Base-by-base conservation (phyloP, 1,140 invertebrate species). In the Meloidogyne exigua region DNA sequence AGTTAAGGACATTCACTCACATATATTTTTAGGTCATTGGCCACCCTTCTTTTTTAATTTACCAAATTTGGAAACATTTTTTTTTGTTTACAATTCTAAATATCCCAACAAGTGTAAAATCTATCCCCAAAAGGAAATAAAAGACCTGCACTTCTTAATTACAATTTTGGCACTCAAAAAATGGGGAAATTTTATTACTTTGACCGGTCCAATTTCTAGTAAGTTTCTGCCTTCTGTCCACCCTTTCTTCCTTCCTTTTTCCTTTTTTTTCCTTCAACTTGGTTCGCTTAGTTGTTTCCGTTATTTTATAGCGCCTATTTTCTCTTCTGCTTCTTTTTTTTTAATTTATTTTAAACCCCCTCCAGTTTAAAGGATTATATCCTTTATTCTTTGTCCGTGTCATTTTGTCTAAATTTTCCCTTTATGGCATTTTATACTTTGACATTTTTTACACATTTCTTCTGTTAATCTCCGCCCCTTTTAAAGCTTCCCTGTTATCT, bases 361-460 rank as follows among this genome's bases (percentile, higher is more conserved):
- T n/a, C 21, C 25, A n/a, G 25, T 73, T 44, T 49, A 36, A 39
- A 10, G 36, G 62, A 63, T 72, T 57, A 26, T 73, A 23, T 23
- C 44, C 18, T 0, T 25, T n/a, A n/a, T n/a, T n/a, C n/a, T n/a
- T n/a, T n/a, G n/a, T n/a, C 28, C 15, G 32, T 23, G 69, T 26
- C 26, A 36, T 42, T 36, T 64, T 62, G 15, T 62, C 10, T 18
- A n/a, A 65, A 28, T 57, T 18, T 62, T 36, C 71, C 44, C 57
- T 65, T 73, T 32, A 63, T 73, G 28, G 23, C 57, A 64, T 65
- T 65, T 63, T 62, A 10, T 39, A 12, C 70, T 26, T 28, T 26
- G 32, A 3, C 7, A 9, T 18, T 23, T 42, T 11, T 42, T 7
- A 15, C 32, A 9, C 0, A 26, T 36, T 65, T 64, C 26, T 12